Evolutionary conservation across 1,140 invertebrate species (phyloP), one percentile per base, ranked within the genome.

Genomic region (Apis florea): DNA sequence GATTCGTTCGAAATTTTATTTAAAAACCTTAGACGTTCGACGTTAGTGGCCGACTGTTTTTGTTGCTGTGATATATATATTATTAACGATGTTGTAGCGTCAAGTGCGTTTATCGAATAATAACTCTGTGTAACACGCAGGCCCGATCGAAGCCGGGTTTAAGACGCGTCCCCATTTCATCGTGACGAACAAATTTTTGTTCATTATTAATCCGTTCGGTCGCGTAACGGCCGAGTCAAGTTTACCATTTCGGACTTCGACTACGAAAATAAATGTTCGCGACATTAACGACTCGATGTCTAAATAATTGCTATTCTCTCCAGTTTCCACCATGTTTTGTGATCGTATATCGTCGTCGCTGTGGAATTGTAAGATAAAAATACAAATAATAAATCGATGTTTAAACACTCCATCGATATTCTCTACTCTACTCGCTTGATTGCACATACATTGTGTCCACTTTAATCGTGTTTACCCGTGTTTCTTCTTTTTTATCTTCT

Each of bases 351-450:
- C 78, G 51, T 84, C 85, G 66, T 87, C 85, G 70, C 85, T 87
- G 85, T 87, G 85, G 69, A 82, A 84, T 64, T 86, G 79, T 88
- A 87, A 87, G 51, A 84, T 87, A 84, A 70, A 79, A 88, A 84
- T 87, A 84, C 74, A 79, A 88, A 84, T 88, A 88, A 88, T 88
- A 88, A 88, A 88, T 88, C 74, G 85, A 88, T 88, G 86, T 88
- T 88, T 68, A 83, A 83, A 84, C 72, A 85, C 69, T 75, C 71
- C 51, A 81, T 13, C 66, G 24, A 76, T 40, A 40, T 31, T 79
- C 47, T 56, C 47, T 56, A 80, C n/a, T 78, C 40, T 86, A 24
- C 31, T 40, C 53, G 81, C 59, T 73, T 77, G 53, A 73, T 26
- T 49, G 10, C 21, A 26, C 53, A 12, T 21, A 13, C 24, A 53